Evolutionary conservation across 2,797 vertebrate genomes (phyloP).

Genomic region (Darevskia nairensis): DNA sequence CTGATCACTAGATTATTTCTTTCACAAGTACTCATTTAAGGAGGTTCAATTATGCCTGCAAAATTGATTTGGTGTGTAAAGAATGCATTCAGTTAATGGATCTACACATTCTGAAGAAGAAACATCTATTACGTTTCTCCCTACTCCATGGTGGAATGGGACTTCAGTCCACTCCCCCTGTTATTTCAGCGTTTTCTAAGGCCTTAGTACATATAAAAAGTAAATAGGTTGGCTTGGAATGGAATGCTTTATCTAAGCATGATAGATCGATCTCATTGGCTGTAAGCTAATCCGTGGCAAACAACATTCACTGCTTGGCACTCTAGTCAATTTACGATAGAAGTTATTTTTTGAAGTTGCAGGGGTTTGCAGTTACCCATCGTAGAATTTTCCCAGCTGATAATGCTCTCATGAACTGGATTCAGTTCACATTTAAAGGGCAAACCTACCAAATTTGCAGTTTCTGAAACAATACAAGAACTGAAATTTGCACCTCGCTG

Average conservation of each 20-base stretch:
- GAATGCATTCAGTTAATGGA: conserved; percentile 49
- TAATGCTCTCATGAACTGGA: neutral
- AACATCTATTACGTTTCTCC: conserved; percentile 57
- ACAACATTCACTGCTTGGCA: neutral
- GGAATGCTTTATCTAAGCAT: neutral
- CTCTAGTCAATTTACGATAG: neutral
- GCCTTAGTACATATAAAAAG: conserved; percentile 23
- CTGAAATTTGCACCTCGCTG: no score
- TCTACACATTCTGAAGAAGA: conserved; percentile 41
- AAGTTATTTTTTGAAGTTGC: neutral
- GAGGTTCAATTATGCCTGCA: conserved; percentile 53
- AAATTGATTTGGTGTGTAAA: conserved; percentile 52
- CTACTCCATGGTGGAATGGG: conserved; percentile 17
- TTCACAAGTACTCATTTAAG: conserved; percentile 57
- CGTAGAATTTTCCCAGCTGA: neutral
- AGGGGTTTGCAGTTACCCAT: neutral
- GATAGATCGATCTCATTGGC: neutral
- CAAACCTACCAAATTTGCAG: no score
- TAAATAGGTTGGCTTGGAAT: conserved; percentile 7
- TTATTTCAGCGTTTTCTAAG: conserved; percentile 50
- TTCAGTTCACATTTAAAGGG: no score
- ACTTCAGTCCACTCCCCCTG: conserved; percentile 35
- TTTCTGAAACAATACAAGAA: no score
- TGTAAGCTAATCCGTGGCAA: neutral
- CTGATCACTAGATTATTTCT: conserved; percentile 50